A percentile compares a stretch with the other conserved stretches of the same genome.
Evolutionary conservation across 2,797 vertebrate species (phyloP).

Genomic region (Gymnothorax javanicus): DNA sequence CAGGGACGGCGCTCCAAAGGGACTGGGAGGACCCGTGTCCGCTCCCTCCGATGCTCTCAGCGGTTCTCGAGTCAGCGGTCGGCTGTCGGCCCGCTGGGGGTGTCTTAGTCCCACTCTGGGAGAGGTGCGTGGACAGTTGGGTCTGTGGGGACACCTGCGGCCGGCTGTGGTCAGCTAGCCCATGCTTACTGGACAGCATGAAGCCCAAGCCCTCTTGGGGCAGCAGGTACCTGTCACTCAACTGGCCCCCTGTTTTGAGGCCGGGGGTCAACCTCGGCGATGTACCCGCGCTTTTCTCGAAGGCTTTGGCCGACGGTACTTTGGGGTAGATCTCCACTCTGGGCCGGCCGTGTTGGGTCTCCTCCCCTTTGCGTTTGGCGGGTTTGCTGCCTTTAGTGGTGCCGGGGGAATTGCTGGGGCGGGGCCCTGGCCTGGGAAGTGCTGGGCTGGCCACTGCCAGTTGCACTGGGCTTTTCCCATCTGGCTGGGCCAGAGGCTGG

Average conservation of each 20-base stretch:
- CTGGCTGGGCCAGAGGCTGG: constrained; percentile 58
- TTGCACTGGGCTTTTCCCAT: constrained; percentile 60
- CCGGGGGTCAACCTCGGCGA: constrained; percentile 59
- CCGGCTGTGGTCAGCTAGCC: constrained; percentile 66
- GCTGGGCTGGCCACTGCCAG: constrained; percentile 39
- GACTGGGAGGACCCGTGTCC: constrained; percentile 53
- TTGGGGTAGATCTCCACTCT: constrained; percentile 75
- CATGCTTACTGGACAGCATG: constrained; percentile 77
- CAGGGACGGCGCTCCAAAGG: constrained; percentile 59
- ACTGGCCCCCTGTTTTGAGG: constrained; percentile 61
- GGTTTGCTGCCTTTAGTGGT: constrained; percentile 66
- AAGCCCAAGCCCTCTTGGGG: constrained; percentile 77
- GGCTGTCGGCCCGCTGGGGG: constrained; percentile 51
- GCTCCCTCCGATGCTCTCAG: constrained; percentile 29
- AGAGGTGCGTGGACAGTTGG: constrained; percentile 38
- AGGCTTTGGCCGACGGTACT: constrained; percentile 59
- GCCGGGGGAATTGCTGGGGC: constrained; percentile 38
- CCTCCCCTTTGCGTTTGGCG: constrained; percentile 50
- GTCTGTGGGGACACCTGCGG: constrained; percentile 54
- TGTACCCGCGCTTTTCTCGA: constrained; percentile 67
- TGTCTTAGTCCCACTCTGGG: constrained; percentile 51
- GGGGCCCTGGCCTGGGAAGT: constrained; percentile 52
- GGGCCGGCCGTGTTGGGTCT: constrained; percentile 59
- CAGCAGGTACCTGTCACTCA: constrained; percentile 70
- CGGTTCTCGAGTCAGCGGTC: constrained; percentile 24